phyloP scores from a whole-genome alignment of 2,888 invertebrate genomes.

The Pyrrhia umbra region DNA sequence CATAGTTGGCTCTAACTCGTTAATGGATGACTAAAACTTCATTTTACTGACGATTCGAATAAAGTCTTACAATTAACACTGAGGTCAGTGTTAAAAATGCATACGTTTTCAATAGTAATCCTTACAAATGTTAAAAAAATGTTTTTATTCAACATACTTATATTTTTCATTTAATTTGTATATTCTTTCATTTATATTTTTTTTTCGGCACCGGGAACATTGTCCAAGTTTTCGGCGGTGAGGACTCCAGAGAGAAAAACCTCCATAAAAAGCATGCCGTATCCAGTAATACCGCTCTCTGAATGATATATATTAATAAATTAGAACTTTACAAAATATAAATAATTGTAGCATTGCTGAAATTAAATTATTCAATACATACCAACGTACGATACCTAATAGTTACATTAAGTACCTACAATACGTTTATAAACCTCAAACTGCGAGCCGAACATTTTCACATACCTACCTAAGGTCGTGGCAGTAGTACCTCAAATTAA shows the following conservation, averaged over 20 bases:
- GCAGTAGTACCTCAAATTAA: slow-evolving; percentile 19
- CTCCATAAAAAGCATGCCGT: too few relatives aligned
- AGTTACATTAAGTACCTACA: background rate
- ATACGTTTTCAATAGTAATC: slow-evolving; percentile 11
- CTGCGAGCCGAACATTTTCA: slow-evolving; percentile 9
- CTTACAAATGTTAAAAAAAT: slow-evolving; percentile 15
- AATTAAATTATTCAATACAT: background rate
- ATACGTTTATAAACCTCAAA: slow-evolving; percentile 9
- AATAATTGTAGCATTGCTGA: too few relatives aligned
- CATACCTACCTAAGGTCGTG: slow-evolving; percentile 23
- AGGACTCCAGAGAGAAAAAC: too few relatives aligned
- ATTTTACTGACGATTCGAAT: slow-evolving; percentile 55
- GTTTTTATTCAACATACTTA: slow-evolving; percentile 13
- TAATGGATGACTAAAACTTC: slow-evolving; percentile 61
- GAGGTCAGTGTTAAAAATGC: slow-evolving; percentile 23
- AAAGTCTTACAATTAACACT: slow-evolving; percentile 14
- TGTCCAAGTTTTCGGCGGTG: too few relatives aligned
- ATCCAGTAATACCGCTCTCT: too few relatives aligned
- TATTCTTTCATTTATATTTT: too few relatives aligned
- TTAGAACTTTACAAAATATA: too few relatives aligned
- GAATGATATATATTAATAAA: too few relatives aligned
- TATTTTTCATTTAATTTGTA: too few relatives aligned
- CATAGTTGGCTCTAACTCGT: slow-evolving; percentile 68
- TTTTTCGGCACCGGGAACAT: too few relatives aligned
- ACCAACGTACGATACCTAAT: background rate